Percentiles rank a stretch among this genome's conserved stretches.
phyloP scores from a whole-genome alignment of 2,113 vertebrate genomes.

The Macquaria ambigua region DNA sequence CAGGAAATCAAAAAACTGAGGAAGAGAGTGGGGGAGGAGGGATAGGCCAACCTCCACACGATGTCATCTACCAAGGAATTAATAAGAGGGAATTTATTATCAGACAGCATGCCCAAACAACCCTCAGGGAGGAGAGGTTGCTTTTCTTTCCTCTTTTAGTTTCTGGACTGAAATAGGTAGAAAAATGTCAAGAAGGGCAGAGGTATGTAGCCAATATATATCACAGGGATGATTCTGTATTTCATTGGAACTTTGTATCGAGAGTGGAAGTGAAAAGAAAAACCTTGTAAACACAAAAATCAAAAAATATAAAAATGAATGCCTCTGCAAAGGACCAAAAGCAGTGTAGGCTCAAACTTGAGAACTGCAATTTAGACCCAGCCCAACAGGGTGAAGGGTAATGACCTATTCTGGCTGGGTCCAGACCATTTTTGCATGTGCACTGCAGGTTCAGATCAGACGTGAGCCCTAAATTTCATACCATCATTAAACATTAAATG shows the following conservation, averaged over 20 bases:
- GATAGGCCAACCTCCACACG: slow-evolving; percentile 34
- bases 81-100: slow-evolving; percentile 58
- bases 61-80: slow-evolving; percentile 55
- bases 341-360: not conserved
- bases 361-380: not conserved
- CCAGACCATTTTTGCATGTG: too few relatives aligned
- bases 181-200: not conserved
- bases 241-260: not conserved
- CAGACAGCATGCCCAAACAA: slow-evolving; percentile 15
- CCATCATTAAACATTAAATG: too few relatives aligned
- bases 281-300: too few relatives aligned
- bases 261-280: too few relatives aligned
- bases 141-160: not conserved
- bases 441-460: too few relatives aligned
- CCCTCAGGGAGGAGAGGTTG: slow-evolving; percentile 5
- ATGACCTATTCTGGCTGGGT: not conserved
- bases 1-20: slow-evolving; percentile 37
- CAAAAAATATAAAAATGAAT: too few relatives aligned
- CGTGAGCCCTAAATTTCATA: too few relatives aligned
- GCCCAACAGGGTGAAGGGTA: not conserved
- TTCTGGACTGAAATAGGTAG: not conserved
- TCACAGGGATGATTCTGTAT: not conserved
- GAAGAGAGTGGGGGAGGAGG: not conserved
- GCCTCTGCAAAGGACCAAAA: too few relatives aligned
- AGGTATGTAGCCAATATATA: not conserved